These are phyloP conservation scores for Pangasius krempfi DNA, from an alignment of 2,797 vertebrate genomes.

Conservation along the genomic window DNA sequence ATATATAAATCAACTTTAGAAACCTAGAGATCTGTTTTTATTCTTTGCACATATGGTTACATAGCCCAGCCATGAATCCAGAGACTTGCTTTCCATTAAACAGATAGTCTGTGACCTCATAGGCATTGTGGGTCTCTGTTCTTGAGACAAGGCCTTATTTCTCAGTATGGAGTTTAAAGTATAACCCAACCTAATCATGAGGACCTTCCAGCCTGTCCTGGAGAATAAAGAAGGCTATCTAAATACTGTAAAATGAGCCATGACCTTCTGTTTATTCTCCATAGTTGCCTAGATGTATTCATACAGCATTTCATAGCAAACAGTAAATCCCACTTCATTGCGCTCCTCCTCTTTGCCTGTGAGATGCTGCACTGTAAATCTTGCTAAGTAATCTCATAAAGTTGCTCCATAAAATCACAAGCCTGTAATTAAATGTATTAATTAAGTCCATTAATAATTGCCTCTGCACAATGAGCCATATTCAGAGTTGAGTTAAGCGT, in stretches of 20 bases:
- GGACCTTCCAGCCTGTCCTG: neutral
- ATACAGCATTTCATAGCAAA: neutral
- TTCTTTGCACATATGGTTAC: constrained; percentile 9
- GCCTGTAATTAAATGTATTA: constrained; percentile 18
- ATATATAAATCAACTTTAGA: neutral
- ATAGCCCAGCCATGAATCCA: neutral
- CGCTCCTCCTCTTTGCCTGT: neutral
- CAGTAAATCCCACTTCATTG: constrained; percentile 6
- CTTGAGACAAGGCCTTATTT: neutral
- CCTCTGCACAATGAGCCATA: neutral
- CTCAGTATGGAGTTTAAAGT: neutral
- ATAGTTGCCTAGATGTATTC: neutral
- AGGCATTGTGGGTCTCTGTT: neutral
- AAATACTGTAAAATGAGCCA: neutral
- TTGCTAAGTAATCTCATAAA: constrained; percentile 14
- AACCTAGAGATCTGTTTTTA: constrained; percentile 2
- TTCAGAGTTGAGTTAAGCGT: neutral
- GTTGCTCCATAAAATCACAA: constrained; percentile 10
- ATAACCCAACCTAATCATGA: neutral
- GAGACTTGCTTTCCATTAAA: constrained; percentile 3
- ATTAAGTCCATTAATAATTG: constrained; percentile 24
- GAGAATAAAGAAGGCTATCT: neutral
- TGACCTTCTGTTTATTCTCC: neutral
- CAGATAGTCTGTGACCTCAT: neutral
- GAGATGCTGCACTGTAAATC: constrained; percentile 1